Evolutionary conservation across 2,888 invertebrate genomes (phyloP).

Genomic region (Oeneis ivallda): DNA sequence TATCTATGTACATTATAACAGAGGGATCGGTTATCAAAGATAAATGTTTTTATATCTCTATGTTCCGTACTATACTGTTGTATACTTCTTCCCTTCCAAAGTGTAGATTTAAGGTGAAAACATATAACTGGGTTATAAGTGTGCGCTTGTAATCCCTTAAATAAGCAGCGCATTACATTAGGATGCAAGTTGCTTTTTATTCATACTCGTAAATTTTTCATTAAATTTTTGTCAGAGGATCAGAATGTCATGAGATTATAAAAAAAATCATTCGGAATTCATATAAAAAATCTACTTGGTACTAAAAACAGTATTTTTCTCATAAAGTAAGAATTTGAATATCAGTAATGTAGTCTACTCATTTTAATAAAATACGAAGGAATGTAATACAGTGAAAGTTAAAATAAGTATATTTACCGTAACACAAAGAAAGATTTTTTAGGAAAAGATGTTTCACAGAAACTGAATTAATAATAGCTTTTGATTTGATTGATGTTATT

Average conservation of each 20-base stretch:
- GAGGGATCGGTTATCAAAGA: background rate
- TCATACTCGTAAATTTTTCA: no score
- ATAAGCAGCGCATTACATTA: no score
- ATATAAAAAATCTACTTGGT: background rate
- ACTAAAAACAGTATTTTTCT: background rate
- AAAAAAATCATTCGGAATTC: background rate
- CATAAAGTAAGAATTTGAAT: background rate
- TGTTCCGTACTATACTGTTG: no score
- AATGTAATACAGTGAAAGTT: background rate
- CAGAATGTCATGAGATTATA: no score
- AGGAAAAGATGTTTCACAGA: background rate
- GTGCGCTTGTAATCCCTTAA: no score
- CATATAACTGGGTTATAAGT: no score
- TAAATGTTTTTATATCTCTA: no score
- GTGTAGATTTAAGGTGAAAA: no score
- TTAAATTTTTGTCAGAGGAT: no score
- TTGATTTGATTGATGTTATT: background rate
- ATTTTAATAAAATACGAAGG: background rate
- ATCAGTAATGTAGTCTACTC: background rate
- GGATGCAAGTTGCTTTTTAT: no score
- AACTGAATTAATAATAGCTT: background rate
- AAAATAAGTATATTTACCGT: background rate
- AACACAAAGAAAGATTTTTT: background rate
- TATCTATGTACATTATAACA: no score
- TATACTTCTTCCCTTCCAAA: no score